Evolutionary conservation across 1,140 invertebrate genomes (phyloP).

Genomic region (Euglossa dilemma): DNA sequence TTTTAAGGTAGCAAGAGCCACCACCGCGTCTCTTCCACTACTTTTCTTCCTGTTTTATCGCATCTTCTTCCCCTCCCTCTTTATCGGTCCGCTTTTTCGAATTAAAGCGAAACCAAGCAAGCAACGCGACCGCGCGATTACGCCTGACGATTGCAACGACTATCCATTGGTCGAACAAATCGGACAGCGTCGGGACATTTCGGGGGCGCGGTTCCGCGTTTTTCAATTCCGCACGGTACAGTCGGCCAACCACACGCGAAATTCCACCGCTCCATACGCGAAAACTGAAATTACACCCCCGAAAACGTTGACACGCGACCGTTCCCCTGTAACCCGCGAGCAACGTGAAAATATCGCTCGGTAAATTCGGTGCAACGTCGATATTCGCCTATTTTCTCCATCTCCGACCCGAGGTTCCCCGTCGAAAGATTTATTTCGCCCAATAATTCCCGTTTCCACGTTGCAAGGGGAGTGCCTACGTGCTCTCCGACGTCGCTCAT

Average conservation of each 20-base stretch:
- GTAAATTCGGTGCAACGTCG: background rate
- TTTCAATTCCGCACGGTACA: background rate
- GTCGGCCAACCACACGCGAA: background rate
- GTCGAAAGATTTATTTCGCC: conserved; percentile 12
- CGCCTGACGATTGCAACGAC: too few relatives aligned
- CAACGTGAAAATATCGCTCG: background rate
- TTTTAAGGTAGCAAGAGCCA: too few relatives aligned
- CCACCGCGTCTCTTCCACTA: too few relatives aligned
- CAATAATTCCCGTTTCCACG: background rate
- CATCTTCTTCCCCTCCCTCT: too few relatives aligned
- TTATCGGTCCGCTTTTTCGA: too few relatives aligned
- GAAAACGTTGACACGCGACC: background rate
- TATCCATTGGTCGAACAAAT: too few relatives aligned
- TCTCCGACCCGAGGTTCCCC: background rate
- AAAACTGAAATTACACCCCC: too few relatives aligned
- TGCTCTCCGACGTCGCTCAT: background rate
- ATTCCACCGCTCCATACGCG: background rate
- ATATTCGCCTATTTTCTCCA: background rate
- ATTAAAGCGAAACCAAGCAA: too few relatives aligned
- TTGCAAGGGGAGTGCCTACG: background rate
- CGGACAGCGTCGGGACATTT: background rate
- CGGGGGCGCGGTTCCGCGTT: background rate
- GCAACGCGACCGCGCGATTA: too few relatives aligned
- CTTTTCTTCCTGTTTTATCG: too few relatives aligned
- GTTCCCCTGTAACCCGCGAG: too few relatives aligned